Evolutionary conservation across 2,888 invertebrate species (phyloP).

Genomic region (Dynastes tityus): DNA sequence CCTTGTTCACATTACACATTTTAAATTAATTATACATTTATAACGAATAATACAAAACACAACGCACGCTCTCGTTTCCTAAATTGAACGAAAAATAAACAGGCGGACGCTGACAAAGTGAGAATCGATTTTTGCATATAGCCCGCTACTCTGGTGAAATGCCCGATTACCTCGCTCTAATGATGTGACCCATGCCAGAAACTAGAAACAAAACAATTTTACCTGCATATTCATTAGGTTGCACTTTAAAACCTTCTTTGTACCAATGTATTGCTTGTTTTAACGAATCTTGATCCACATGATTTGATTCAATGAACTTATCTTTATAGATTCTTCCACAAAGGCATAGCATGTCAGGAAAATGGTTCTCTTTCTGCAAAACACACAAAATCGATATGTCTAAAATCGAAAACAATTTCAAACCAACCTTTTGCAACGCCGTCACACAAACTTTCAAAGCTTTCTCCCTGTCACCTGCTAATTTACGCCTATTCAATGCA

Average conservation of each 20-base stretch:
- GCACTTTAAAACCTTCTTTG: constrained; percentile 96
- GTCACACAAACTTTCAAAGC: constrained; percentile 93
- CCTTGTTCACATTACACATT: too few species aligned
- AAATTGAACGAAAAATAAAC: too few species aligned
- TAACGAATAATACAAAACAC: too few species aligned
- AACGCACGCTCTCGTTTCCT: too few species aligned
- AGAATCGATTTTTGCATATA: too few species aligned
- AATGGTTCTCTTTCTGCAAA: constrained; percentile 88
- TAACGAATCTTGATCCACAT: constrained; percentile 89
- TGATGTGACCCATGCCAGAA: too few species aligned
- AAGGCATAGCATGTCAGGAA: constrained; percentile 97
- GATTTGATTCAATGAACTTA: constrained; percentile 96
- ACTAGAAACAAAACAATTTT: constrained; percentile 23
- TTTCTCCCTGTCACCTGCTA: constrained; percentile 94
- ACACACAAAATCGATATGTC: not conserved
- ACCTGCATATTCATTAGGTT: constrained; percentile 98
- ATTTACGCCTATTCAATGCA: constrained; percentile 95
- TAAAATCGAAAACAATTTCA: not conserved
- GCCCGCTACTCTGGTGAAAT: too few species aligned
- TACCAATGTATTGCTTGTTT: constrained; percentile 98
- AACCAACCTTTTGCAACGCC: constrained; percentile 80
- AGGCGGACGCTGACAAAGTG: too few species aligned
- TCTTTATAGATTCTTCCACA: constrained; percentile 98
- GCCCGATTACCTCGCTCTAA: too few species aligned
- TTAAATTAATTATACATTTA: too few species aligned